Percentiles rank a stretch among this genome's conserved stretches.
These are phyloP conservation scores for Drosophila hydei DNA, from an alignment of 1,140 invertebrate species.

Conservation along the genomic window DNA sequence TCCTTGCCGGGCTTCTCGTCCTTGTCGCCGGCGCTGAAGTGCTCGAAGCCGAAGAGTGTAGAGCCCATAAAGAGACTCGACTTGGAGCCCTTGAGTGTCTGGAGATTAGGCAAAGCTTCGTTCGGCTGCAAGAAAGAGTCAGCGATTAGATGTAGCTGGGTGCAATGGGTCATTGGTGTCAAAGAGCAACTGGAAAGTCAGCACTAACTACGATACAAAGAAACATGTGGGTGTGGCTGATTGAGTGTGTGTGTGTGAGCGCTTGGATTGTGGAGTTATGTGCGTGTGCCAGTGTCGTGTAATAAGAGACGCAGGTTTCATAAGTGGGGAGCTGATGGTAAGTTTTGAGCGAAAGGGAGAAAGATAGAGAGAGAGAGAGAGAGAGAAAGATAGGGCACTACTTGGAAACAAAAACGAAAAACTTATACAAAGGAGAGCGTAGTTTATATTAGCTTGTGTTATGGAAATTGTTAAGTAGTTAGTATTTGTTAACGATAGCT, in stretches of 20 bases:
- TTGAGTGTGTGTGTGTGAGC: conserved; percentile 33
- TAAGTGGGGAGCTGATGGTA: too few relatives aligned
- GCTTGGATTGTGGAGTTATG: conserved; percentile 21
- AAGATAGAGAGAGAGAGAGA: conserved; percentile 35
- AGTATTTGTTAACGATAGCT: conserved; percentile 50
- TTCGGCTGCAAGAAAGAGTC: conserved; percentile 83
- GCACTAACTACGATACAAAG: conserved; percentile 81
- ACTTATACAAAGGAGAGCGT: conserved; percentile 52
- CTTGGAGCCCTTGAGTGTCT: conserved; percentile 86
- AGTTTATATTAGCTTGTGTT: conserved; percentile 37
- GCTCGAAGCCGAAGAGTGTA: conserved; percentile 75
- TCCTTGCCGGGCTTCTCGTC: conserved; percentile 66
- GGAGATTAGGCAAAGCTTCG: conserved; percentile 84
- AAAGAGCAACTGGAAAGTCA: conserved; percentile 79
- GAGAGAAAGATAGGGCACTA: conserved; percentile 56
- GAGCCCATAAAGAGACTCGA: conserved; percentile 84
- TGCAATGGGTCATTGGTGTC: conserved; percentile 41
- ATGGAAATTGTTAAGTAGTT: conserved; percentile 38
- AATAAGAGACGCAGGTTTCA: conserved; percentile 52
- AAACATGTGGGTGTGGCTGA: conserved; percentile 61
- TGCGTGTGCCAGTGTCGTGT: conserved; percentile 55
- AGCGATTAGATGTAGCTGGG: conserved; percentile 40
- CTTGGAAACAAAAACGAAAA: conserved; percentile 49
- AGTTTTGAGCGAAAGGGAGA: conserved; percentile 37
- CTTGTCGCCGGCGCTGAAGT: conserved; percentile 47